phyloP scores from a whole-genome alignment of 2,888 invertebrate genomes.

The Cheilosia pagana region DNA sequence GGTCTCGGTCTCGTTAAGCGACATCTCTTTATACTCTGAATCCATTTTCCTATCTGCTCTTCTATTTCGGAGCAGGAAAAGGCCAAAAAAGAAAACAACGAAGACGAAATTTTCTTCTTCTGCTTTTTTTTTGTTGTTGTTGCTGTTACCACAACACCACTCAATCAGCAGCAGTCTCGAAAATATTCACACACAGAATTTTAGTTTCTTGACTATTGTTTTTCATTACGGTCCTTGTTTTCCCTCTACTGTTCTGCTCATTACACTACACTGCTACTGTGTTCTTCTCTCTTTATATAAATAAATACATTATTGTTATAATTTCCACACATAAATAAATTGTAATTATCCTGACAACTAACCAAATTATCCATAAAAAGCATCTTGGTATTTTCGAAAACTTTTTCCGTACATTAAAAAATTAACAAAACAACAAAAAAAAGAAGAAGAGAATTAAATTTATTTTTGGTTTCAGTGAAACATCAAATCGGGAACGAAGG shows the following conservation, averaged over 20 bases:
- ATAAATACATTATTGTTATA: conserved; percentile 2
- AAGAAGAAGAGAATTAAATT: background rate
- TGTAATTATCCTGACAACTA: background rate
- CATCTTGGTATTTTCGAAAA: background rate
- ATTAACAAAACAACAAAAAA: no score
- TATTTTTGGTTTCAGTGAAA: conserved; percentile 20
- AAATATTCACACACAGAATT: conserved; percentile 57
- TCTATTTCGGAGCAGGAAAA: conserved; percentile 22
- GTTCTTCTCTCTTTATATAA: conserved; percentile 41
- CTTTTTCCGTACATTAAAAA: background rate
- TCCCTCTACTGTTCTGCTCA: conserved; percentile 53
- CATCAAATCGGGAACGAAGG: background rate
- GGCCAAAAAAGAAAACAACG: background rate
- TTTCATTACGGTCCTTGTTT: conserved; percentile 75
- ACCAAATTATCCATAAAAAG: background rate
- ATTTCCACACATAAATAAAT: background rate
- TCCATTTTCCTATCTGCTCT: conserved; percentile 16
- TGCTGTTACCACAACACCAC: conserved; percentile 33
- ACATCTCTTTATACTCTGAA: conserved; percentile 3
- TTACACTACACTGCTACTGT: conserved; percentile 39
- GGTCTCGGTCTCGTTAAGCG: background rate
- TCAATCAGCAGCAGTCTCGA: conserved; percentile 41
- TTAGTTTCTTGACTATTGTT: conserved; percentile 76
- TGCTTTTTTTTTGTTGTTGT: background rate
- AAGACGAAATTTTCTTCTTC: conserved; percentile 15